These are phyloP conservation scores for Coelopa frigida DNA, from an alignment of 1,140 invertebrate genomes.

Conservation along the genomic window DNA sequence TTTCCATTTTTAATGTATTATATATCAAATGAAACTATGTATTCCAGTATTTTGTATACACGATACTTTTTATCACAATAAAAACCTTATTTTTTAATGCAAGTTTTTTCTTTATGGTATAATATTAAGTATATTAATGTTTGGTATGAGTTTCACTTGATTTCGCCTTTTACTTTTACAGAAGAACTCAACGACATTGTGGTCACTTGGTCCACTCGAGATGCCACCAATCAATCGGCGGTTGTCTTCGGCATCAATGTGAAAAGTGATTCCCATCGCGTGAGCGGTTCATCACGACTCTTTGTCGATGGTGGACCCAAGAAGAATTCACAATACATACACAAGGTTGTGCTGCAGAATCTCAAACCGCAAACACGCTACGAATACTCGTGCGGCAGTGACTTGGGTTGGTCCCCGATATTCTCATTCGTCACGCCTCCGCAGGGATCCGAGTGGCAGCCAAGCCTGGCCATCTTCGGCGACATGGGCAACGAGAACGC, in stretches of 20 bases:
- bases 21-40: too few relatives aligned
- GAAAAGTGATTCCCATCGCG: slow-evolving; percentile 51
- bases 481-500: slow-evolving; percentile 91
- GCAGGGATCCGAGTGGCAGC: slow-evolving; percentile 61
- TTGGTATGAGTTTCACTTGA: neutral
- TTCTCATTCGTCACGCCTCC: slow-evolving; percentile 69
- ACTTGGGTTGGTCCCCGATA: slow-evolving; percentile 68
- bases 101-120: too few relatives aligned
- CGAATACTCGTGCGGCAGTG: slow-evolving; percentile 79
- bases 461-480: slow-evolving; percentile 77
- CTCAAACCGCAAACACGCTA: slow-evolving; percentile 57
- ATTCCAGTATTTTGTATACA: too few relatives aligned
- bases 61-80: too few relatives aligned
- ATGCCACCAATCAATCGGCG: slow-evolving; percentile 59
- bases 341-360: slow-evolving; percentile 56
- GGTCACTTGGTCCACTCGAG: slow-evolving; percentile 85
- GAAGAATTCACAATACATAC: slow-evolving; percentile 69
- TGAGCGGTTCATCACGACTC: slow-evolving; percentile 44
- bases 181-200: slow-evolving; percentile 63
- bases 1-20: too few relatives aligned
- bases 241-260: slow-evolving; percentile 73
- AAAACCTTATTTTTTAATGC: too few relatives aligned
- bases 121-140: too few relatives aligned
- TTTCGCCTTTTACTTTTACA: slow-evolving; percentile 21
- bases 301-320: slow-evolving; percentile 73